A percentile compares a stretch with the other conserved stretches of the same genome.
phyloP scores from a whole-genome alignment of 2,888 invertebrate genomes.

The Cheilosia urbana region DNA sequence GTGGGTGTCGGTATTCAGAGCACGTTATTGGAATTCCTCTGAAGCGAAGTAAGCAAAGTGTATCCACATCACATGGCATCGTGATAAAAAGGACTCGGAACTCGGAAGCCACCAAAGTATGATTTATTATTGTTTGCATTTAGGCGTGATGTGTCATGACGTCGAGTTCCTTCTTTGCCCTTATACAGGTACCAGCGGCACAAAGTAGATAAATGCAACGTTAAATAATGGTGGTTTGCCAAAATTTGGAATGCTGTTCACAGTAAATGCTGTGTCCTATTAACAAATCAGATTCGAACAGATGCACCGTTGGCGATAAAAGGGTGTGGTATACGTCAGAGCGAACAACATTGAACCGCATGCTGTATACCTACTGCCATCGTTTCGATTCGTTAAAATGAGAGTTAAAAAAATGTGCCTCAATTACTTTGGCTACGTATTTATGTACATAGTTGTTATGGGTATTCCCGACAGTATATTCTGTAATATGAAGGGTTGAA shows the following conservation, averaged over 20 bases:
- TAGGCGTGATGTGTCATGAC: constrained; percentile 45
- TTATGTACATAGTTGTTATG: constrained; percentile 9
- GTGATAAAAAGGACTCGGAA: constrained; percentile 53
- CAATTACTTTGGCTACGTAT: too few relatives aligned
- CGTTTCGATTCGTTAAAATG: too few relatives aligned
- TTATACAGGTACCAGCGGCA: not conserved
- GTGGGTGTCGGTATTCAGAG: constrained; percentile 40
- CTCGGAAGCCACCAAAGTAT: constrained; percentile 52
- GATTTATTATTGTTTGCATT: constrained; percentile 62
- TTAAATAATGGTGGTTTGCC: constrained; percentile 15
- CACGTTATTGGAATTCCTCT: constrained; percentile 46
- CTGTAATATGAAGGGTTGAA: not conserved
- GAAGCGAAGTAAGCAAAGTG: constrained; percentile 32
- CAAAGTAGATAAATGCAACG: constrained; percentile 9
- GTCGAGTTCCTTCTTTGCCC: constrained; percentile 3
- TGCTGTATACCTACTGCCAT: too few relatives aligned
- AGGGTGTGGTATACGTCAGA: not conserved
- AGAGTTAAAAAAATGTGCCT: too few relatives aligned
- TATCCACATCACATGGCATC: constrained; percentile 43
- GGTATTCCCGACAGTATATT: not conserved
- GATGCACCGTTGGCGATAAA: constrained; percentile 37
- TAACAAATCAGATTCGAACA: constrained; percentile 37
- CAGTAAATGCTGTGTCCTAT: constrained; percentile 12
- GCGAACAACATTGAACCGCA: not conserved
- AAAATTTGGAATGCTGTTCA: constrained; percentile 17